Base-by-base conservation (phyloP, 2,797 vertebrate genomes). In the Triplophysa yarkandensis region DNA sequence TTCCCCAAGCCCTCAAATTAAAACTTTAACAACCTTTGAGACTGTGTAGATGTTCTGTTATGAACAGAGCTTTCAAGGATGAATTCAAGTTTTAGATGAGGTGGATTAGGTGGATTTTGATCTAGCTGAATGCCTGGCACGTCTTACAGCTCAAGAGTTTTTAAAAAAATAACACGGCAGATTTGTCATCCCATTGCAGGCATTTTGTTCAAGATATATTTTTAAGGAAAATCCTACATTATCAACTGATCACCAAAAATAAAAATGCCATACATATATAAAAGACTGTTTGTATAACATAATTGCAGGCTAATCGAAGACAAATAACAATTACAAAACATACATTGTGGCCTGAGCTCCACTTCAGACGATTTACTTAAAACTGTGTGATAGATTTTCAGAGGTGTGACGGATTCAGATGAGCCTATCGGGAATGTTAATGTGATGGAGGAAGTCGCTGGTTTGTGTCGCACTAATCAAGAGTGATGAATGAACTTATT, bases 401-500 rank as follows among this genome's bases (percentile, higher is more conserved):
- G 19, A 36, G 27, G 41, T 36, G 30, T 60, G 63, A 68, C 72
- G 11, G 52, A 60, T 60, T n/a, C 25, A 7, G 54, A 57, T 19
- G 54, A 46, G 52, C 41, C 21, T 21, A 74, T 57, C 54, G 48
- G 10, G 21, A 67, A 50, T 67, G 19, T 30, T 36, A 48, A 36
- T 30, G 41, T 23, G 11, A 75, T 60, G 28, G 32, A 60, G 39
- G 16, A 34, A 64, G 39, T 43, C 10, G 4, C 10, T 9, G 68
- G 21, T 58, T 14, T 65, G 62, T 65, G 25, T 28, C 13, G 14
- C 11, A 65, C 71, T 34, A 46, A 57, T 19, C 63, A 13, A 48
- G 41, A 68, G 73, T 61, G 54, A 67, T 68, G 21, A 61, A 75
- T 68, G 13, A 72, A 30, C 41, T 13, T 41, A 41, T 52, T 61